phyloP scores from a whole-genome alignment of 2,888 invertebrate genomes.

The Rugalucina vietnamica region DNA sequence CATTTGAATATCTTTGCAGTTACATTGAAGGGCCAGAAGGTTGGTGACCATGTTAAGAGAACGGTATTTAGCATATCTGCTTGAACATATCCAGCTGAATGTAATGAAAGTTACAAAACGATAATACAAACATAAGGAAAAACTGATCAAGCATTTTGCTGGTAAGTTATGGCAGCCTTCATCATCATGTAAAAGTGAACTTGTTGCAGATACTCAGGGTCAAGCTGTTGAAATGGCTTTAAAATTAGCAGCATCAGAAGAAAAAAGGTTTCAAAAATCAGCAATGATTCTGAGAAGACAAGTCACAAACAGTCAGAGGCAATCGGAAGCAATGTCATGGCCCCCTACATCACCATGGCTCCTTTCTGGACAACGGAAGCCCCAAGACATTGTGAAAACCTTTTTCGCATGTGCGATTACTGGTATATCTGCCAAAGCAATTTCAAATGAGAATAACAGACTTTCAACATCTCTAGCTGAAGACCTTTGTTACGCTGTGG shows the following conservation, averaged over 20 bases:
- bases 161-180: background rate
- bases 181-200: background rate
- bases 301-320: background rate
- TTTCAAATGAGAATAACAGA: background rate
- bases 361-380: background rate
- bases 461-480: conserved; percentile 22
- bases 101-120: background rate
- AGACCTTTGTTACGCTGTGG: conserved; percentile 46
- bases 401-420: background rate
- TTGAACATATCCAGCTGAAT: background rate
- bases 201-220: background rate
- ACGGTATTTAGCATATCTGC: background rate
- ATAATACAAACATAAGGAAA: too few relatives aligned
- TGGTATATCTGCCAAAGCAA: background rate
- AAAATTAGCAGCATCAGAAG: background rate
- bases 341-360: background rate
- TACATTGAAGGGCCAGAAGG: background rate
- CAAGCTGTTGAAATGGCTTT: background rate
- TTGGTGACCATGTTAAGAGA: background rate
- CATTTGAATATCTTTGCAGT: background rate
- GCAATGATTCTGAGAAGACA: background rate
- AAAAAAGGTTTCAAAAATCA: background rate
- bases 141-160: background rate
- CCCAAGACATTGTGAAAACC: background rate
- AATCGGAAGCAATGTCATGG: background rate